A percentile compares a stretch with the other conserved stretches of the same genome.
These are phyloP conservation scores for Urocyon cinereoargenteus DNA, from an alignment of 2,797 vertebrate species.

Conservation along the genomic window DNA sequence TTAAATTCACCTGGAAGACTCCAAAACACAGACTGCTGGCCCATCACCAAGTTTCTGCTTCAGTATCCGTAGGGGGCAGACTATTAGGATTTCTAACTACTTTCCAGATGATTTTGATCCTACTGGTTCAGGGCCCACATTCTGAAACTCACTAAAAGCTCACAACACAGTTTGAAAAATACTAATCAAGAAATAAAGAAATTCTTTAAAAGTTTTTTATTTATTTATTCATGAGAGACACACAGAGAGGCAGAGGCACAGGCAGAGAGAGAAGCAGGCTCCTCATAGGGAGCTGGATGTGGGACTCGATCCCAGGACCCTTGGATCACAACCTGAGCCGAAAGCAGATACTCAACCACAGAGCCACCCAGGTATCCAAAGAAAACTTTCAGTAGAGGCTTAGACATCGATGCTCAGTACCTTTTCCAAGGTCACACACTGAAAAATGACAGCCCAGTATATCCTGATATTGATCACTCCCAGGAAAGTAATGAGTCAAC, in stretches of 20 bases:
- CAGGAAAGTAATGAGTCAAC: neutral
- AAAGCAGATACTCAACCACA: too few relatives aligned
- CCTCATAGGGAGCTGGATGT: too few relatives aligned
- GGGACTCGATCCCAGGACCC: too few relatives aligned
- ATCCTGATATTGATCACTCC: neutral
- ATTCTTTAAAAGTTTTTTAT: too few relatives aligned
- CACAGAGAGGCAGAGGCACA: too few relatives aligned
- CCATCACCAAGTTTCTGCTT: neutral
- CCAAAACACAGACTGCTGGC: neutral
- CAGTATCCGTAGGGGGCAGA: neutral
- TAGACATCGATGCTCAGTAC: neutral
- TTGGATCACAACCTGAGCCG: too few relatives aligned
- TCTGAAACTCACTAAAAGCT: neutral
- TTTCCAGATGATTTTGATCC: neutral
- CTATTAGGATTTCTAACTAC: neutral
- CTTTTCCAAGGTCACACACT: neutral
- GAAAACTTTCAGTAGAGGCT: neutral
- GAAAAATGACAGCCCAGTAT: neutral
- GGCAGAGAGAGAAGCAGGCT: too few relatives aligned
- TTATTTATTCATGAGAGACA: too few relatives aligned
- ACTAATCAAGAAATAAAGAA: neutral
- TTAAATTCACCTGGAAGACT: constrained; percentile 18
- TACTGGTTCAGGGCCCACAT: neutral
- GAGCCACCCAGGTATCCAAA: neutral
- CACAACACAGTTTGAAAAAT: neutral